These are phyloP conservation scores for Nannospalax galili DNA, from an alignment of 2,113 vertebrate species.

Conservation along the genomic window DNA sequence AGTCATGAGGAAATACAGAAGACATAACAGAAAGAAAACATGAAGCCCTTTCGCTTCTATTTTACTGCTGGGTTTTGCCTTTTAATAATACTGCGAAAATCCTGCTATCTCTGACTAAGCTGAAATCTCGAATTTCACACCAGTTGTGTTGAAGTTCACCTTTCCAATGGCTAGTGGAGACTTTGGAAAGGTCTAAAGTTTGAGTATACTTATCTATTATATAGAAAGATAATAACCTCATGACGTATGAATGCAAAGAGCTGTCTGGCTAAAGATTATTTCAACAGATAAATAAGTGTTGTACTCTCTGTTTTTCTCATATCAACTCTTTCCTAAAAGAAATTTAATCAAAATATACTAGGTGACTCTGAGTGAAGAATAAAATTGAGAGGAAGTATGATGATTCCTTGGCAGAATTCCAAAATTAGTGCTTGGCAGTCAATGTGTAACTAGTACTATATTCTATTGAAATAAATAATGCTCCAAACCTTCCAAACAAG, in stretches of 20 bases:
- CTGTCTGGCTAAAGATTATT: conserved; percentile 38
- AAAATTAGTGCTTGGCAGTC: conserved; percentile 4
- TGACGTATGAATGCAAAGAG: conserved; percentile 60
- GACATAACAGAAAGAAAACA: conserved; percentile 48
- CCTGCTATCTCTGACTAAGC: neutral
- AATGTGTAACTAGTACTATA: neutral
- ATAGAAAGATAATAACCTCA: conserved; percentile 50
- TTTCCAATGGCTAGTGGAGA: conserved; percentile 43
- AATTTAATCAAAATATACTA: conserved; percentile 39
- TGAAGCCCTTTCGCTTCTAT: conserved; percentile 21
- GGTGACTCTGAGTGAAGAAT: conserved; percentile 49
- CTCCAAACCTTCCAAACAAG: conserved; percentile 43
- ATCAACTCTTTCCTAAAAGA: conserved; percentile 37
- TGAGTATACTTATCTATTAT: conserved; percentile 40
- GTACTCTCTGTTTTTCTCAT: conserved; percentile 35
- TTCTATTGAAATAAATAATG: conserved; percentile 31
- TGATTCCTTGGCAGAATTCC: neutral
- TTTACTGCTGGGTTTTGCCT: conserved; percentile 3
- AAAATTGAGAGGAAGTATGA: conserved; percentile 42
- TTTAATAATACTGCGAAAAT: conserved; percentile 50
- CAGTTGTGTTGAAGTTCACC: neutral
- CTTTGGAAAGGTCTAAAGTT: conserved; percentile 48
- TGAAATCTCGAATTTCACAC: conserved; percentile 29
- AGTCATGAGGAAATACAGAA: conserved; percentile 26
- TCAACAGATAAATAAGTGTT: conserved; percentile 48